phyloP scores from a whole-genome alignment of 1,140 invertebrate species.

The Sarcophaga bullata region DNA sequence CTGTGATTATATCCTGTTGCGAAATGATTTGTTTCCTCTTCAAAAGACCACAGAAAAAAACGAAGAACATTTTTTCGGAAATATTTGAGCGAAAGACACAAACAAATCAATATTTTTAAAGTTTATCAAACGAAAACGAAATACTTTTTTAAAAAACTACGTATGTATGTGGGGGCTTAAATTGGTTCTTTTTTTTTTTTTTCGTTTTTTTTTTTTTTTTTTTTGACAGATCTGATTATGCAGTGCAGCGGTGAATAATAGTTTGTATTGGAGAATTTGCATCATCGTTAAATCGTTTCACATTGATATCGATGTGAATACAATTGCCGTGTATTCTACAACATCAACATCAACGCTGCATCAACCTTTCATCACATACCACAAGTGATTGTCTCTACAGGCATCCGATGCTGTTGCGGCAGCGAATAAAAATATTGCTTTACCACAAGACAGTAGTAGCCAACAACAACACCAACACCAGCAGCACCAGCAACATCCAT shows the following conservation, averaged over 20 bases:
- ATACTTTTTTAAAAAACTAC: neutral
- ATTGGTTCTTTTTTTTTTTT: too few species aligned
- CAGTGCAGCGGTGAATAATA: neutral
- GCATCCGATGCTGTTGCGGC: constrained; percentile 11
- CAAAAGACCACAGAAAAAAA: neutral
- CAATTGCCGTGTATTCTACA: constrained; percentile 1
- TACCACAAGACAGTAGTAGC: neutral
- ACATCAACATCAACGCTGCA: neutral
- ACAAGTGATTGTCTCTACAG: constrained; percentile 37
- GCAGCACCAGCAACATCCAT: neutral
- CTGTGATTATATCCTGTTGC: constrained; percentile 29
- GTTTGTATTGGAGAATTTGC: constrained; percentile 29
- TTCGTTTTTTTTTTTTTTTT: too few species aligned
- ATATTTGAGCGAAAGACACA: neutral
- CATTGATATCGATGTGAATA: constrained; percentile 10
- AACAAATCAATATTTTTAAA: constrained; percentile 20
- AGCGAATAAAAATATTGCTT: constrained; percentile 20
- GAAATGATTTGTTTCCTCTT: constrained; percentile 26
- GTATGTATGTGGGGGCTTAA: too few species aligned
- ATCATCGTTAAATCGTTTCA: constrained; percentile 18
- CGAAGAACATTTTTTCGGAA: neutral
- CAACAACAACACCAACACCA: neutral
- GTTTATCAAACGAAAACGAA: neutral
- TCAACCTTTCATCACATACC: constrained; percentile 14
- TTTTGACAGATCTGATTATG: constrained; percentile 29